phyloP scores from a whole-genome alignment of 2,113 vertebrate genomes.

The Cygnus atratus region DNA sequence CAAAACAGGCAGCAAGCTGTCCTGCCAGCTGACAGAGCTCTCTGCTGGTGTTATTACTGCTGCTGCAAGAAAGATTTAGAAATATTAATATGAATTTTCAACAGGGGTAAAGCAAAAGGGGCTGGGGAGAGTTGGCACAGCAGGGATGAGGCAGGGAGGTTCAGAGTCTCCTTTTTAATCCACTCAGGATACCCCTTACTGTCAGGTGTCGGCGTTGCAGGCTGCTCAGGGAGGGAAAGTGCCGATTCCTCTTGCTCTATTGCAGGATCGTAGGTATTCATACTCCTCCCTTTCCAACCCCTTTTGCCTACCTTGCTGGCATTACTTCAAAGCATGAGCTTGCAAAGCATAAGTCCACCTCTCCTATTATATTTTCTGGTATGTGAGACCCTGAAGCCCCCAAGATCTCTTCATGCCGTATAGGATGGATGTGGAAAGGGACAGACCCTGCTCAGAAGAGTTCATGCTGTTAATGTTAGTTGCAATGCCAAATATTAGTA shows the following conservation, averaged over 20 bases:
- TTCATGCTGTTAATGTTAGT: neutral
- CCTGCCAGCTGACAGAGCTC: neutral
- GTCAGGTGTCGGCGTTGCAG: neutral
- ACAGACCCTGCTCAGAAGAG: neutral
- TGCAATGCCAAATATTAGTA: neutral
- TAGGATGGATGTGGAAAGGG: neutral
- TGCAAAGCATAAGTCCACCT: neutral
- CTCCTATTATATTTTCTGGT: neutral
- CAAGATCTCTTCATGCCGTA: neutral
- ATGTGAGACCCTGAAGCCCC: neutral
- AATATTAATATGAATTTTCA: constrained; percentile 27
- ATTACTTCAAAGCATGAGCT: neutral
- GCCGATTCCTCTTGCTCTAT: neutral
- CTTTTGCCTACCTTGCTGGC: neutral
- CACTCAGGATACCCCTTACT: neutral
- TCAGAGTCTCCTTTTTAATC: neutral
- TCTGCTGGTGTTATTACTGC: constrained; percentile 14
- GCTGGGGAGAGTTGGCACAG: neutral
- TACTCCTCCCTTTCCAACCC: neutral
- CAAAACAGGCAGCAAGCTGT: neutral
- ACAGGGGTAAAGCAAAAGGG: neutral
- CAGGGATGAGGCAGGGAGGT: neutral
- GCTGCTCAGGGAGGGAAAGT: neutral
- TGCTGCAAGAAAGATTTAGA: constrained; percentile 38
- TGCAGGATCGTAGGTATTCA: neutral